A percentile compares a stretch with the other conserved stretches of the same genome.
Conservation (phyloP, 2,113 vertebrate genomes). For the Oplegnathus fasciatus region DNA sequence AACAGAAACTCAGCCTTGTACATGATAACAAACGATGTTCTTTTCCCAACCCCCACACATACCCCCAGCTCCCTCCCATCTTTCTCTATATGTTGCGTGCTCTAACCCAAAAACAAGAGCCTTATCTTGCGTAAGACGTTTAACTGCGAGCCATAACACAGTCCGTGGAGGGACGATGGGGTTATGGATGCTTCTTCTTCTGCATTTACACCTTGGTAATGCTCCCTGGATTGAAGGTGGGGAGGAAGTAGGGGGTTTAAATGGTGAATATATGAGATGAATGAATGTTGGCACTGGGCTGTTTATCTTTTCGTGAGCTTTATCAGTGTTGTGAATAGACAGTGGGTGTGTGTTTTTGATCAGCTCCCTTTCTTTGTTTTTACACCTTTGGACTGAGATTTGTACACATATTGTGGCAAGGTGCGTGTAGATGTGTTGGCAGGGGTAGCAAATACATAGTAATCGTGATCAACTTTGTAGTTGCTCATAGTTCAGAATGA, state of each 20-base stretch:
- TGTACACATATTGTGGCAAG: background rate
- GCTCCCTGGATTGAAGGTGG: background rate
- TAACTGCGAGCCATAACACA: background rate
- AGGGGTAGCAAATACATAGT: too few species aligned
- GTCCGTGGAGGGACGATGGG: conserved; percentile 43
- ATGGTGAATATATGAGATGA: background rate
- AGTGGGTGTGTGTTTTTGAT: background rate
- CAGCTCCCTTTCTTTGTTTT: background rate
- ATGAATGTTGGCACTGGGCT: background rate
- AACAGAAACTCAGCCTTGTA: conserved; percentile 75
- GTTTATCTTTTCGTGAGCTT: background rate
- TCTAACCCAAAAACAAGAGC: conserved; percentile 2
- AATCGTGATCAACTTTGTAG: background rate
- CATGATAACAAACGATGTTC: background rate
- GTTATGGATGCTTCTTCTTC: conserved; percentile 46
- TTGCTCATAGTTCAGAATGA: background rate
- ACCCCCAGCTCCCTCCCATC: conserved; percentile 4
- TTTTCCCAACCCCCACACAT: background rate
- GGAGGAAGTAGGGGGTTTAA: background rate
- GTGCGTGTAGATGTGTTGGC: background rate
- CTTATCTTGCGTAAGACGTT: background rate
- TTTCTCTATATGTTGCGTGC: conserved; percentile 13
- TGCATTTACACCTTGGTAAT: conserved; percentile 62
- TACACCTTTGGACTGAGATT: background rate
- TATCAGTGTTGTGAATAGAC: too few species aligned